Base-by-base conservation (phyloP, 1,140 invertebrate genomes). In the Antheraea mylitta region DNA sequence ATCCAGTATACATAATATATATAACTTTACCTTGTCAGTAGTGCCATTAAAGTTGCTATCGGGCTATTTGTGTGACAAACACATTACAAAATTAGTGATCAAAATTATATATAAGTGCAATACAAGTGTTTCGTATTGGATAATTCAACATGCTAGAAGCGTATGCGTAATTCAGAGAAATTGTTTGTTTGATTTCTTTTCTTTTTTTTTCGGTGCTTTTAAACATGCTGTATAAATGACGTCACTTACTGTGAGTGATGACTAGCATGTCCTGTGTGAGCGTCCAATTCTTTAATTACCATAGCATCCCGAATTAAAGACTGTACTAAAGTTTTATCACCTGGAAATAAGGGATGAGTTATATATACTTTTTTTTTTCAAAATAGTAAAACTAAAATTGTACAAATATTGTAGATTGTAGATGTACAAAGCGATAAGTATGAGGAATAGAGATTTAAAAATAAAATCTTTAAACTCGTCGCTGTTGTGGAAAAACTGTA, bases 21-120 rank as follows among this genome's bases (percentile, higher is more conserved):
- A 75, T 92, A 94, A 95, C 94, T 92, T 95, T 97, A 97, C 96
- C 96, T 97, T 94, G 95, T 94, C 91, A 96, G 94, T 87, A 96
- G 94, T 94, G 95, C 95, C 95, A 97, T 96, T 94, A 97, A 95
- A 93, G 95, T 96, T 94, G 95, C 96, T 95, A 97, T 95, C 92
- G 96, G 96, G 95, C 96, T 96, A 95, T 94, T 94, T 64, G 85
- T 85, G 86, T 89, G 85, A 89, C 85, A 91, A 91, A 89, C 80
- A 90, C 80, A 90, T 80, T 30, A 80, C 16, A 81, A 61, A 78
- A 89, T 91, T 91, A 91, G 87, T 91, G 81, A 89, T 80, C 75
- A 78, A 83, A 76, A 78, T 82, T 60, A 60, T 13, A 30, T 22
- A 9, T 11, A 61, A 61, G 10, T 61, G 59, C 38, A 22, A 61